Base-by-base conservation (phyloP, 2,888 invertebrate genomes). In the Branchellion lobata region DNA sequence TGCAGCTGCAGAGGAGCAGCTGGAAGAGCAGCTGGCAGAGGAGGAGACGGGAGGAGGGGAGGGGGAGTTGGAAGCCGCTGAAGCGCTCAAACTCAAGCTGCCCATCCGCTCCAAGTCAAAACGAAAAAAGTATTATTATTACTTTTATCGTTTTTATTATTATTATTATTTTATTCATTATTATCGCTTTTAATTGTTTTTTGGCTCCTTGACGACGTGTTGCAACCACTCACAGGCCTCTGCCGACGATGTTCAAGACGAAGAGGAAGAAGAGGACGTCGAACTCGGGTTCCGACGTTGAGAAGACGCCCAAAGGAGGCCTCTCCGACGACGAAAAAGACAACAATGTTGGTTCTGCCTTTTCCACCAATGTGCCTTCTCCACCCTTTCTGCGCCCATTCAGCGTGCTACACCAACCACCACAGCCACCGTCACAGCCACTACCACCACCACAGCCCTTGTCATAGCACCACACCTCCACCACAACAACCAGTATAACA, bases 211-310 rank as follows among this genome's bases (percentile, higher is more conserved):
- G n/a, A 36, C n/a, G 40, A 34, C 21, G 24, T 18, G 40, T 74
- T 47, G 24, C n/a, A n/a, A n/a, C n/a, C n/a, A n/a, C n/a, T n/a
- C n/a, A 24, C 81, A 87, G 86, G 81, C 85, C 86, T 27, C 84
- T 86, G 31, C 86, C 86, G 18, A 85, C 86, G 14, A 84, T 87
- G 75, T 81, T 87, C 72, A 85, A 85, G 77, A 85, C 82, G 79
- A 85, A 84, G 80, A 86, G 86, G 81, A 84, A 84, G 77, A 85
- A 81, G 76, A 81, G 80, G 47, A 69, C 57, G n/a, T 61, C 83
- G 3, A 75, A 79, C 8, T 83, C 86, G 0, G 85, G 84, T 1
- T 86, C 87, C 1, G 86, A 87, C 40, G 68, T 78, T 3, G 83
- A 84, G 65, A 61, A 81, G 18, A 71, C 53, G 11, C 75, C 77